A percentile compares a stretch with the other conserved stretches of the same genome.
Evolutionary conservation across 2,113 vertebrate species (phyloP).

Genomic region (Chiloscyllium plagiosum): DNA sequence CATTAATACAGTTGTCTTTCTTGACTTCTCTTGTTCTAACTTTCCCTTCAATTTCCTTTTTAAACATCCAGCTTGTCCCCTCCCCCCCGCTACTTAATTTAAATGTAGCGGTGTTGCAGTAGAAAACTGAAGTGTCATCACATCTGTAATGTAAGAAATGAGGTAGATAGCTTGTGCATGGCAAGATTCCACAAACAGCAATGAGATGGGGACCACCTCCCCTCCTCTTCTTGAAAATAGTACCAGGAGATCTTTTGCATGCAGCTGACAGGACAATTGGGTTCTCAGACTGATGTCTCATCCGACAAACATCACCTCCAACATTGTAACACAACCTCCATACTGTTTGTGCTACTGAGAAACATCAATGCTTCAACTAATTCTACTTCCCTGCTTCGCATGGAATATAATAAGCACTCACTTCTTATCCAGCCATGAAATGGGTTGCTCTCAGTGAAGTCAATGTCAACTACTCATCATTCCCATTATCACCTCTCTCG

Average conservation of each 20-base stretch:
- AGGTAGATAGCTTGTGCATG: neutral
- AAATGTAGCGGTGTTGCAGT: too few relatives aligned
- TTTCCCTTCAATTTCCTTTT: too few relatives aligned
- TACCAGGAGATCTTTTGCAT: neutral
- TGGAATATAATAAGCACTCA: neutral
- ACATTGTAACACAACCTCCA: neutral
- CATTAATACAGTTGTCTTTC: too few relatives aligned
- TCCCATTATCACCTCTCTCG: too few relatives aligned
- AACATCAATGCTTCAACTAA: conserved; percentile 19
- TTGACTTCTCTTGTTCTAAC: too few relatives aligned
- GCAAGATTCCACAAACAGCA: neutral
- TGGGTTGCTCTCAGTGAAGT: too few relatives aligned
- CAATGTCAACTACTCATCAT: too few relatives aligned
- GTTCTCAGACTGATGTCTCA: neutral
- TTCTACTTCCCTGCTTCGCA: conserved; percentile 2
- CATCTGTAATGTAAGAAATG: neutral
- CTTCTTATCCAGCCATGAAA: neutral
- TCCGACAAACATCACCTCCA: neutral
- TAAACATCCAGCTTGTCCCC: too few relatives aligned
- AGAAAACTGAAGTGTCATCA: neutral
- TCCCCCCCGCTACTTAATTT: too few relatives aligned
- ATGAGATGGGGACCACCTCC: neutral
- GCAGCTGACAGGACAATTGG: neutral
- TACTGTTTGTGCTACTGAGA: neutral
- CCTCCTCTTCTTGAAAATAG: conserved; percentile 3